Evolutionary conservation across 92 coral and sea anemone genomes (phyloP), one percentile per base, ranked within the genome.

Genomic region (Epizoanthus fatuus): DNA sequence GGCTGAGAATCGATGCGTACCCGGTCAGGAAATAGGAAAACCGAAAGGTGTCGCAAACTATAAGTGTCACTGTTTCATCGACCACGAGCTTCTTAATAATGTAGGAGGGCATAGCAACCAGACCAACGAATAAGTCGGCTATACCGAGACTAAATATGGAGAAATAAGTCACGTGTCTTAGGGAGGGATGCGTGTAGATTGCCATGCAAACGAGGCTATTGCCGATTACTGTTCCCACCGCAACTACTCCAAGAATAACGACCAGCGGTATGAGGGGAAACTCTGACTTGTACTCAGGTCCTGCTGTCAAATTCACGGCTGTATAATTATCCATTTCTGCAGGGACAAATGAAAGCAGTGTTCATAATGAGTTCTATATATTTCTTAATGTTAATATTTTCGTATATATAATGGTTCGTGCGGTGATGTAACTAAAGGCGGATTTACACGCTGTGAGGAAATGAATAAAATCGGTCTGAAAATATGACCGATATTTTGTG

Each of bases 71-170:
- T 8, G 93, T 56, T 14, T 84, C 94, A 11, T 86, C 77, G 65
- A 59, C 62, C 53, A 97, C 89, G 86, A 90, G 89, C 86, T 97
- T 97, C 83, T 95, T 97, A 4, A 94, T 84, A 54, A 97, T 93
- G 76, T 97, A 97, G 15, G 98, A 92, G 1, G 99, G 99, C 95
- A 97, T 91, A 19, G 99, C 99, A 7, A 95, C 79, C 16, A 92
- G 64, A 3, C 99, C 99, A 15, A 93, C 98, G 71, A 97, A 59
- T 11, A 95, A 80, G 71, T 97, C 99, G 12, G 98, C 99, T 11
- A 93, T 67, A 17, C 95, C 99, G 22, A 95, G 90, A 81, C 98
- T 95, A 75, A 93, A 86, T 66, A 97, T 92, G 38, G 99, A 91
- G 72, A 87, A 86, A 87, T 95, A 97, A 37, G 98, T 93, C 73